Base-by-base conservation (phyloP, 2,888 invertebrate species). In the Aromia moschata region DNA sequence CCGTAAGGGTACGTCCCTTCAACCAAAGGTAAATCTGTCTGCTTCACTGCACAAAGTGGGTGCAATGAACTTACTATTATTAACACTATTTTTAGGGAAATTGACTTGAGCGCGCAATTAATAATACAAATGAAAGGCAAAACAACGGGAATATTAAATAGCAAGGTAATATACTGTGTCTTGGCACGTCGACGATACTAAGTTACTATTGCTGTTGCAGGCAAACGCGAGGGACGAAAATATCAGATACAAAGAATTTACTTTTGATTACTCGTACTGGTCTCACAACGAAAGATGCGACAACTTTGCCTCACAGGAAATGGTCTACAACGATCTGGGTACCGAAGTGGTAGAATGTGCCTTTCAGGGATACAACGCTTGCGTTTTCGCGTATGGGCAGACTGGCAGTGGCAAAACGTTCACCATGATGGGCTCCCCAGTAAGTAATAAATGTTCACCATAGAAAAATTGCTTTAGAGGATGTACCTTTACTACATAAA, bases 401-500 rank as follows among this genome's bases (percentile, higher is more conserved):
- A 94, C 94, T 1, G 94, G 94, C 65, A 93, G 93, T 79, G 94
- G 94, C 53, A 94, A 94, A 82, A 94, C 94, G 0, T 93, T 91
- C 78, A 94, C 94, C 30, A 94, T 94, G 94, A 94, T 94, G 93
- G 94, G 94, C 2, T 86, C 89, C 5, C 82, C 86, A 70, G 90
- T 90, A 80, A 81, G 83, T 78, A 38, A 40, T n/a, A n/a, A n/a
- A n/a, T n/a, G n/a, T n/a, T n/a, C n/a, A n/a, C n/a, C n/a, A n/a
- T n/a, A n/a, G n/a, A 25, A 25, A 25, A 25, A 25, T 25, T 25
- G 25, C n/a, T n/a, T n/a, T n/a, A n/a, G n/a, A n/a, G n/a, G n/a
- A n/a, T n/a, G n/a, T n/a, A n/a, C n/a, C n/a, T n/a, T n/a, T n/a
- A n/a, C n/a, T n/a, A n/a, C n/a, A n/a, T n/a, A n/a, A n/a, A n/a